Base-by-base conservation (phyloP, 1,140 invertebrate genomes). In the Caenorhabditis remanei region DNA sequence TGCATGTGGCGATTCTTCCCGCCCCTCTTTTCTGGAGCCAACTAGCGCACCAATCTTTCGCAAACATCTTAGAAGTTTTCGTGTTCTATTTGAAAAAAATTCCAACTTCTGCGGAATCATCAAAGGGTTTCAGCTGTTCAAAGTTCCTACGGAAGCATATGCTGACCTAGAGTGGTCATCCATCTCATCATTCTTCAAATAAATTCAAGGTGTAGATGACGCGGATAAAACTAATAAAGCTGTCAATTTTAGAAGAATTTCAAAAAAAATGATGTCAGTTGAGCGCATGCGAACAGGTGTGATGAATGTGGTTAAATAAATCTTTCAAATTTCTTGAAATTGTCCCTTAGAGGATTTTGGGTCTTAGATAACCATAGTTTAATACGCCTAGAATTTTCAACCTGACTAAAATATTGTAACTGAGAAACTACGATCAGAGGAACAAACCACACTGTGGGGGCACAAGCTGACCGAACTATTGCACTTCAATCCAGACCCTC, bases 11-110 rank as follows among this genome's bases (percentile, higher is more conserved):
- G 65, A 63, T 63, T 63, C 61, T 63, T 63, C 61, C 61, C 65
- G 71, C 40, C 71, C 71, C 21, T 63, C 24, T 58, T 58, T 40
- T 79, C n/a, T 79, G 71, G 71, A 79, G 71, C 71, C 71, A 79
- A 24, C 71, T 79, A 40, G 43, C 71, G 21, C 46, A 21, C 71
- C 19, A 71, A 79, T 50, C 40, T 79, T 79, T 79, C 71, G 71
- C 71, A 50, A 79, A 53, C 71, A 50, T 79, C 46, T 79, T 53
- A 24, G 46, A 48, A 79, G 71, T 79, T 71, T 65, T 43, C 14
- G 71, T 79, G 71, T 79, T 79, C 71, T 79, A 19, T 79, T 63
- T 32, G n/a, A 63, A 21, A 21, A 79, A 13, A 79, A 16, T 4
- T 24, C 11, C 4, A 24, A 24, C n/a, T 79, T 71, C 32, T 79